Conservation (phyloP, 2,797 vertebrate genomes). For the Heterohyrax brucei region DNA sequence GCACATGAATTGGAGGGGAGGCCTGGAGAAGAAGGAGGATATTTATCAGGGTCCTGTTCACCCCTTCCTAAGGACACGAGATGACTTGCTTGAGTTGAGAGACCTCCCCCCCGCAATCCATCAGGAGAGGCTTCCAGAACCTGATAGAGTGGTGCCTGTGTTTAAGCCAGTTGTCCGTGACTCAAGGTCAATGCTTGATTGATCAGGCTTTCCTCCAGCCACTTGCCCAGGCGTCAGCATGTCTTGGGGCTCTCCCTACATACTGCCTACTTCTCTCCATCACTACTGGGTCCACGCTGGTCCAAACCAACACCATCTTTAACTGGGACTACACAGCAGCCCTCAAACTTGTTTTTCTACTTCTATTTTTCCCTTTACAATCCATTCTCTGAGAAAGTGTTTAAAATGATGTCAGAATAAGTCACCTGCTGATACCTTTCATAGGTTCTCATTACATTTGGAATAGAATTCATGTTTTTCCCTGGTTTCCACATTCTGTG, state of each 20-base stretch:
- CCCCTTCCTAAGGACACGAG: slow-evolving; percentile 31
- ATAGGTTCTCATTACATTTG: not conserved
- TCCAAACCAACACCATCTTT: not conserved
- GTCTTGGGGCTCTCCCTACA: not conserved
- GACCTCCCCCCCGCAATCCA: not conserved
- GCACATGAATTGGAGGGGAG: slow-evolving; percentile 1
- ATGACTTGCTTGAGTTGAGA: not conserved
- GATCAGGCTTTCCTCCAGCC: not conserved
- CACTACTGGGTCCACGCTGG: not conserved
- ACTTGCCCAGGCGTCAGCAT: not conserved
- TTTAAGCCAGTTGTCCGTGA: not conserved
- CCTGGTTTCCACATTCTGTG: not conserved
- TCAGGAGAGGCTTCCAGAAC: slow-evolving; percentile 61
- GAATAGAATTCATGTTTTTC: not conserved
- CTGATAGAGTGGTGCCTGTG: not conserved
- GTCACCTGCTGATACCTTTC: not conserved
- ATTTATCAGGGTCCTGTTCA: slow-evolving; percentile 1
- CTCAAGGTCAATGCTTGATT: not conserved
- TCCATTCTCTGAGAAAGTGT: not conserved
- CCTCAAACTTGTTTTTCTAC: not conserved
- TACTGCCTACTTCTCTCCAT: not conserved
- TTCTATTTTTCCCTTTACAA: not conserved
- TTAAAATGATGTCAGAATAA: not conserved
- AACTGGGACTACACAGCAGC: not conserved
- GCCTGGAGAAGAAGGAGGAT: slow-evolving; percentile 61